phyloP scores from a whole-genome alignment of 2,113 vertebrate species.

The Nannospalax galili region DNA sequence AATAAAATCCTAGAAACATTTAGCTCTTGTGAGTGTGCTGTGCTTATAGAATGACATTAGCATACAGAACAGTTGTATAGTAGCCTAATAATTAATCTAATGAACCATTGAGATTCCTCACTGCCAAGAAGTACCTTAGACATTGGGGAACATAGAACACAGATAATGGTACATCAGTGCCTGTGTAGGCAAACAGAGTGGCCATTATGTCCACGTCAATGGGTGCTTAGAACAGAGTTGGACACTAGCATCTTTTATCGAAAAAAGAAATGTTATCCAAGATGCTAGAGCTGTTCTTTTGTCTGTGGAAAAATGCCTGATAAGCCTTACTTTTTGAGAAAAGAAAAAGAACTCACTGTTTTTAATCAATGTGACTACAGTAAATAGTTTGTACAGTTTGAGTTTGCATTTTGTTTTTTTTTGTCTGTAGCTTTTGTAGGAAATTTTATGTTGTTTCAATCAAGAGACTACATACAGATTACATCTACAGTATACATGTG shows the following conservation, averaged over 20 bases:
- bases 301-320: slow-evolving; percentile 65
- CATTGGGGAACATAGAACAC: slow-evolving; percentile 57
- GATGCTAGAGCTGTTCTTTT: slow-evolving; percentile 73
- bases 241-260: slow-evolving; percentile 81
- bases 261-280: slow-evolving; percentile 81
- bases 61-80: slow-evolving; percentile 40
- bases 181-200: slow-evolving; percentile 83
- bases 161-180: slow-evolving; percentile 66
- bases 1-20: slow-evolving; percentile 37
- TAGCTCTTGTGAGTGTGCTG: neutral
- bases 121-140: slow-evolving; percentile 35
- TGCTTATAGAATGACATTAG: neutral
- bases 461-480: slow-evolving; percentile 27
- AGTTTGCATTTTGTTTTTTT: slow-evolving; percentile 54
- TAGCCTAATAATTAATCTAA: slow-evolving; percentile 55
- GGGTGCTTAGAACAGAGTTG: slow-evolving; percentile 79
- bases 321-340: slow-evolving; percentile 73
- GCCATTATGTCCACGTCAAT: slow-evolving; percentile 83
- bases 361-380: slow-evolving; percentile 21
- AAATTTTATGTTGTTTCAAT: slow-evolving; percentile 52
- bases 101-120: slow-evolving; percentile 38
- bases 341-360: slow-evolving; percentile 35
- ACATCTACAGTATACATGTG: neutral
- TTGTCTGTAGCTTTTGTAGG: slow-evolving; percentile 48
- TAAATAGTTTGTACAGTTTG: slow-evolving; percentile 59